Base-by-base conservation (phyloP, 2,113 vertebrate species). In the Mesocricetus auratus region DNA sequence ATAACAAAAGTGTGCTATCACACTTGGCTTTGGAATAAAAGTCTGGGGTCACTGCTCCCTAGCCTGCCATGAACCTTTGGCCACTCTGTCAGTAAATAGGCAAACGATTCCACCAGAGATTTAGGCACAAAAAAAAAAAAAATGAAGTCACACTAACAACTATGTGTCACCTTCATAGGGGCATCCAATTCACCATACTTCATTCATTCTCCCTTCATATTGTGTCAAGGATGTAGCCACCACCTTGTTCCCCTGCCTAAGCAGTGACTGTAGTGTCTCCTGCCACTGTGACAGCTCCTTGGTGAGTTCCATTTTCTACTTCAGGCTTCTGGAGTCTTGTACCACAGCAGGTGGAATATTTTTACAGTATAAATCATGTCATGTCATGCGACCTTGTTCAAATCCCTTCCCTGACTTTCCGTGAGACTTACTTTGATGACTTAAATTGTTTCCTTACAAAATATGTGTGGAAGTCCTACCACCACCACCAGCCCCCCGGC, bases 61-160 rank as follows among this genome's bases (percentile, higher is more conserved):
- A 16, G 6, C 31, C n/a, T 3, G 53, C 66, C 36, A 13, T 0
- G 0, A 93, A 33, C 3, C 3, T n/a, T 60, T 45, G 21, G n/a
- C 4, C 11, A 56, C 53, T 2, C 21, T 62, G 33, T 83, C 56
- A 36, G 89, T 13, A 86, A 31, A 56, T 1, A 19, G 10, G 26
- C 83, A 64, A 53, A 75, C 1, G 19, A 13, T 39, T 86, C 79
- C 79, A 33, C 9, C 45, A 29, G 58, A 58, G 31, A n/a, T 64
- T 95, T 74, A 62, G 42, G 42, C 17, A 47, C 19, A 68, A 47
- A 45, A 6, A 36, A 17, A 33, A 78, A 33, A 31, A 15, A 19
- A 47, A 56, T 21, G 29, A 58, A 42, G 33, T 86, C 58, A 21
- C 26, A 22, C 19, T 68, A n/a, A n/a, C 29, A 39, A 7, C 11